Percentiles rank a stretch among this genome's conserved stretches.
phyloP scores from a whole-genome alignment of 1,140 invertebrate genomes.

The Cylas formicarius region DNA sequence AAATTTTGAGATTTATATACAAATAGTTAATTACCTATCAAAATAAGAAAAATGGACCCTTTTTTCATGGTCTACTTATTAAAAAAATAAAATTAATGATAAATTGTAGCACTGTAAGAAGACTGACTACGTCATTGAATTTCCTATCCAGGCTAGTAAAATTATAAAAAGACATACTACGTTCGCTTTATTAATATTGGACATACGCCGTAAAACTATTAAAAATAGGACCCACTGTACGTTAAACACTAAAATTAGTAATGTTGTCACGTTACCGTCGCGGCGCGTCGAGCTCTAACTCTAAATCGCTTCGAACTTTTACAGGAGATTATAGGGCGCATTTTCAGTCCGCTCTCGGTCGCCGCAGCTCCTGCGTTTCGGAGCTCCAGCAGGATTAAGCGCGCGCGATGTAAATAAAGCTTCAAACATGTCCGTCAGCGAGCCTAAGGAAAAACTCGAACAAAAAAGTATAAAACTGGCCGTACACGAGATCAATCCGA shows the following conservation, averaged over 20 bases:
- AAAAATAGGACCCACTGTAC: too few species aligned
- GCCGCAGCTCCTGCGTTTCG: conserved; percentile 6
- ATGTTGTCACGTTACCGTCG: neutral
- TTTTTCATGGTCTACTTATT: too few species aligned
- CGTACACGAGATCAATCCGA: conserved; percentile 33
- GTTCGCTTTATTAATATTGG: too few species aligned
- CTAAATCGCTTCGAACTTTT: neutral
- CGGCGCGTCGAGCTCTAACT: neutral
- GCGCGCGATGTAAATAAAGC: conserved; percentile 12
- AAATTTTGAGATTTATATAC: too few species aligned
- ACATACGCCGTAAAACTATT: too few species aligned
- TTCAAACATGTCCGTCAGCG: conserved; percentile 26
- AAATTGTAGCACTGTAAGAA: too few species aligned
- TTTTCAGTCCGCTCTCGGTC: conserved; percentile 14
- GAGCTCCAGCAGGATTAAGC: neutral
- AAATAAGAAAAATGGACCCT: too few species aligned
- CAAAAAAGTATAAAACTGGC: conserved; percentile 23
- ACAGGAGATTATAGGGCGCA: conserved; percentile 2
- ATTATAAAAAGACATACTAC: too few species aligned
- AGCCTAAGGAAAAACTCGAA: conserved; percentile 15
- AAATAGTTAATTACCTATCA: too few species aligned
- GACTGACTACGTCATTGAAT: too few species aligned
- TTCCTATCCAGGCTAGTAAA: too few species aligned
- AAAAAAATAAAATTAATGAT: too few species aligned
- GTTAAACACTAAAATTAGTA: neutral